Conservation (phyloP, 2,797 vertebrate species). For the Momotus momota region DNA sequence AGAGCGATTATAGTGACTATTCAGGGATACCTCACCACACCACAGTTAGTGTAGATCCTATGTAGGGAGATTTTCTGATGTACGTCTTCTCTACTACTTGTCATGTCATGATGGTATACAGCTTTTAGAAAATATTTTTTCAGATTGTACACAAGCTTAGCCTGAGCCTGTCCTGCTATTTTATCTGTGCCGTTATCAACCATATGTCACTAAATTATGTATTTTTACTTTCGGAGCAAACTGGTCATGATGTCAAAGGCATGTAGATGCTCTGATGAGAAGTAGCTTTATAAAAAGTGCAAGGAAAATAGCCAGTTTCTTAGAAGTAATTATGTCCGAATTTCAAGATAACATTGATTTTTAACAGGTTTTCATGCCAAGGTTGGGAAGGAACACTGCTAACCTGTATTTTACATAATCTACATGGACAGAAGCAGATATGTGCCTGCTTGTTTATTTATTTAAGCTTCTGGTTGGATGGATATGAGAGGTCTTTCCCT, state of each 20-base stretch:
- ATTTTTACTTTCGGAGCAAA: not conserved
- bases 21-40: not conserved
- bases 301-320: not conserved
- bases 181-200: not conserved
- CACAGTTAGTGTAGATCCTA: not conserved
- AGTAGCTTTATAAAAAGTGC: not conserved
- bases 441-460: accelerated
- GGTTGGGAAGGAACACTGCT: not conserved
- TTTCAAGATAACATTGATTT: not conserved
- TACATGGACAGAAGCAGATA: not conserved
- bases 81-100: not conserved
- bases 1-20: not conserved
- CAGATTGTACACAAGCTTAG: not conserved
- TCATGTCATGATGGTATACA: not conserved
- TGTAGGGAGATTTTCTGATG: not conserved
- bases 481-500: not conserved
- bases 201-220: not conserved
- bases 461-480: not conserved
- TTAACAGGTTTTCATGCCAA: not conserved
- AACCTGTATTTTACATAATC: accelerated
- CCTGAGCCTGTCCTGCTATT: not conserved
- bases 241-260: not conserved
- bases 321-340: not conserved
- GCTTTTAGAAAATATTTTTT: not conserved
- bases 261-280: not conserved